Evolutionary conservation across 2,113 vertebrate genomes (phyloP).

Genomic region (Nycticebus coucang): DNA sequence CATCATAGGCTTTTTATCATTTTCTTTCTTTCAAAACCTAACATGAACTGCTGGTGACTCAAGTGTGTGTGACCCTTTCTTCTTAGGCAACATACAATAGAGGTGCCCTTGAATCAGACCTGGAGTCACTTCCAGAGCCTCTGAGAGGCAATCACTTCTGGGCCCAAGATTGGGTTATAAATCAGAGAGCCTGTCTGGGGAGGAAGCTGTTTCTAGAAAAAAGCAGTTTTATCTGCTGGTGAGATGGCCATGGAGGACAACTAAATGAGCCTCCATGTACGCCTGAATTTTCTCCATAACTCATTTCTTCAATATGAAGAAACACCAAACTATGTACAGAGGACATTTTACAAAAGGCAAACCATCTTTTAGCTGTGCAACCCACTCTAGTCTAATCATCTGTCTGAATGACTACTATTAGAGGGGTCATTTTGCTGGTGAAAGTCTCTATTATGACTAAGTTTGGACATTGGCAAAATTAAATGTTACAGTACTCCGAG

Average conservation of each 20-base stretch:
- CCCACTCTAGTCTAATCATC: constrained; percentile 70
- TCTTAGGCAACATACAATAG: constrained; percentile 47
- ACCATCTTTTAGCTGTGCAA: constrained; percentile 16
- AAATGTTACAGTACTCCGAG: constrained; percentile 86
- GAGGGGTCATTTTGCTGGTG: constrained; percentile 79
- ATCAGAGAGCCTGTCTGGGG: constrained; percentile 42
- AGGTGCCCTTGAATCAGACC: constrained; percentile 51
- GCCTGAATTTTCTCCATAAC: constrained; percentile 43
- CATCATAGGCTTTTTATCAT: not conserved
- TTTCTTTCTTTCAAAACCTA: not conserved
- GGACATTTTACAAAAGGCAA: constrained; percentile 64
- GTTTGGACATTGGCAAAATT: constrained; percentile 83
- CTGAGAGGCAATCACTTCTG: not conserved
- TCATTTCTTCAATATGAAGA: constrained; percentile 70
- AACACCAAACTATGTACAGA: constrained; percentile 39
- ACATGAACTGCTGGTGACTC: not conserved
- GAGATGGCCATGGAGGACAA: not conserved
- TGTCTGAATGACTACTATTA: constrained; percentile 81
- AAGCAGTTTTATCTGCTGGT: constrained; percentile 51
- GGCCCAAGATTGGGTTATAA: not conserved
- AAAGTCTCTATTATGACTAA: constrained; percentile 69
- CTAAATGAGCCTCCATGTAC: constrained; percentile 4
- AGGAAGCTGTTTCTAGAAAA: constrained; percentile 29
- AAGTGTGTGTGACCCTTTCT: constrained; percentile 72
- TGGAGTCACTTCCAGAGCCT: constrained; percentile 62